Percentiles rank a stretch among this genome's conserved stretches.
phyloP scores from a whole-genome alignment of 2,888 invertebrate species.

The Serrognathus titanus region DNA sequence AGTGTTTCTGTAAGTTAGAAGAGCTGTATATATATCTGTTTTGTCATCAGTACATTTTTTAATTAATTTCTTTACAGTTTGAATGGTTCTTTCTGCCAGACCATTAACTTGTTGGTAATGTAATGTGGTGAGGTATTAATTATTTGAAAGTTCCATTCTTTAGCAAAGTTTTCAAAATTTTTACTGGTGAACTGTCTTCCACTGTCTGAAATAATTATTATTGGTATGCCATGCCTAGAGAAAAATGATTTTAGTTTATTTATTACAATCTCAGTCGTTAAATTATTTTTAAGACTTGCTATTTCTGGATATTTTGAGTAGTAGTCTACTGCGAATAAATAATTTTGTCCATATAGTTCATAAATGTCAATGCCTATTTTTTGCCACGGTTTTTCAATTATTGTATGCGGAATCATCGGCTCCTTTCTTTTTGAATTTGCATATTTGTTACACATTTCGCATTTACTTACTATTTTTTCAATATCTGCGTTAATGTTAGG shows the following conservation, averaged over 20 bases:
- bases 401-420: background rate
- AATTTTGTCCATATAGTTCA: background rate
- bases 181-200: slow-evolving; percentile 23
- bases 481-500: background rate
- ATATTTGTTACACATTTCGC: background rate
- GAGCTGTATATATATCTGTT: slow-evolving; percentile 15
- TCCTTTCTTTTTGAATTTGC: background rate
- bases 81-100: slow-evolving; percentile 17
- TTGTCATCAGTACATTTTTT: slow-evolving; percentile 13
- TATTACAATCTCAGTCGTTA: slow-evolving; percentile 9
- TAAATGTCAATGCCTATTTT: slow-evolving; percentile 2
- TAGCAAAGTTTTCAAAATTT: slow-evolving; percentile 20
- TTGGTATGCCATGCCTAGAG: slow-evolving; percentile 15
- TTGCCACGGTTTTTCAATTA: slow-evolving; percentile 1
- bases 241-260: slow-evolving; percentile 10
- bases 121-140: slow-evolving; percentile 17
- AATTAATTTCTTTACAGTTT: slow-evolving; percentile 16
- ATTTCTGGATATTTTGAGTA: slow-evolving; percentile 5
- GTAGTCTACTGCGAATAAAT: slow-evolving; percentile 3
- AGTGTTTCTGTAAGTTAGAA: slow-evolving; percentile 16
- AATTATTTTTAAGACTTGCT: slow-evolving; percentile 4
- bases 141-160: slow-evolving; percentile 24
- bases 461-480: background rate
- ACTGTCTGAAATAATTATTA: slow-evolving; percentile 22
- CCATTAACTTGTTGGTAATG: slow-evolving; percentile 19